Evolutionary conservation across 2,888 invertebrate species (phyloP), one percentile per base, ranked within the genome.

Genomic region (Autographa gamma): DNA sequence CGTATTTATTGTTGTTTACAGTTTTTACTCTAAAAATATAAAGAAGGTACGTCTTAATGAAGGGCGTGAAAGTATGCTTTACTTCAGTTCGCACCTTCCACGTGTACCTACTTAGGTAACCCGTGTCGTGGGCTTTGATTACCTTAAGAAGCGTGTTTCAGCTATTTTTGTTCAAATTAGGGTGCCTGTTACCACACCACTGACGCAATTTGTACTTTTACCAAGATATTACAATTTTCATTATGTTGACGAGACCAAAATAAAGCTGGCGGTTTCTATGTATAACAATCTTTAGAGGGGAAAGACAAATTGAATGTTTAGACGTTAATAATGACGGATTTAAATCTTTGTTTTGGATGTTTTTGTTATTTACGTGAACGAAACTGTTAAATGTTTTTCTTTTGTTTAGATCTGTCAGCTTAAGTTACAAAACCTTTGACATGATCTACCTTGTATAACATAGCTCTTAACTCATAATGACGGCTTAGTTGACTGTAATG

Each of bases 61-160:
- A 89, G 92, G 91, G 91, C 86, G 88, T 85, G 85, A 86, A 88
- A 82, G 88, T 86, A 79, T 94, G 95, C 88, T 89, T 90, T 88
- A 82, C 89, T 85, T 95, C 92, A 84, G 84, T 91, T 93, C 90
- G 90, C 95, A 95, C 95, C 88, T 93, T 90, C 85, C 91, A 92
- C 93, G 94, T 93, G 93, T 91, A 72, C 62, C 66, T 14, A 8
- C 8, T 6, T 34, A 8, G 38, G 25, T 25, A 25, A 25, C 25
- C 11, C 71, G 87, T 93, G 93, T 92, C 93, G 88, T 91, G 91
- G 88, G 87, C 83, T 89, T 90, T 91, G 91, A 94, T 93, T 93
- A 93, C 92, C 89, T 92, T 80, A 86, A 86, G 85, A 85, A 89
- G 85, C 85, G 85, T 83, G 83, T 83, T 82, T 71, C 79, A 76